A percentile compares a stretch with the other conserved stretches of the same genome.
These are phyloP conservation scores for Belgica antarctica DNA, from an alignment of 2,888 invertebrate genomes.

Conservation along the genomic window DNA sequence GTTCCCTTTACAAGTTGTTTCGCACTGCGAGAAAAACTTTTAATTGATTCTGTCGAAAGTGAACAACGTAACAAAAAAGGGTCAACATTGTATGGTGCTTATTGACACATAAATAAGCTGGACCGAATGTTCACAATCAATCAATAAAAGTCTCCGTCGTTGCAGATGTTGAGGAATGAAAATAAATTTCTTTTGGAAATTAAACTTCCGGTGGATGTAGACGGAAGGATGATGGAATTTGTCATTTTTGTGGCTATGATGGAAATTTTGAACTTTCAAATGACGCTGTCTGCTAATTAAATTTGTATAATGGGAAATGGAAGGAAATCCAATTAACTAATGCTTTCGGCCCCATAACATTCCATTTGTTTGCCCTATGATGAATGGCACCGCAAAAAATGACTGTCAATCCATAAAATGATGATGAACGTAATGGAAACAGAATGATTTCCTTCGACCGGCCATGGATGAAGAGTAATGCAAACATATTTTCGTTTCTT, in stretches of 20 bases:
- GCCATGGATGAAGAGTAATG: neutral
- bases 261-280: neutral
- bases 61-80: neutral
- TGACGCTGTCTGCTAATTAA: conserved; percentile 13
- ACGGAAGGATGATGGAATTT: no score
- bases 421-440: neutral
- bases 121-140: neutral
- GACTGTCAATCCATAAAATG: neutral
- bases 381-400: neutral
- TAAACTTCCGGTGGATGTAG: conserved; percentile 15
- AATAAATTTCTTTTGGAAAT: neutral
- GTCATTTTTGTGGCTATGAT: no score
- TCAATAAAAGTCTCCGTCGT: conserved; percentile 17
- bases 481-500: neutral
- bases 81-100: conserved; percentile 4
- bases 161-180: no score
- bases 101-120: conserved; percentile 5
- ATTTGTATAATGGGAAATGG: conserved; percentile 11
- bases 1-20: neutral
- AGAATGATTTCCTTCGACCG: neutral
- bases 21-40: neutral
- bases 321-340: conserved; percentile 30
- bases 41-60: conserved; percentile 10
- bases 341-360: neutral
- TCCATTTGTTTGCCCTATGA: neutral